These are phyloP conservation scores for Phragmatobia fuliginosa DNA, from an alignment of 2,888 invertebrate species.

Conservation along the genomic window DNA sequence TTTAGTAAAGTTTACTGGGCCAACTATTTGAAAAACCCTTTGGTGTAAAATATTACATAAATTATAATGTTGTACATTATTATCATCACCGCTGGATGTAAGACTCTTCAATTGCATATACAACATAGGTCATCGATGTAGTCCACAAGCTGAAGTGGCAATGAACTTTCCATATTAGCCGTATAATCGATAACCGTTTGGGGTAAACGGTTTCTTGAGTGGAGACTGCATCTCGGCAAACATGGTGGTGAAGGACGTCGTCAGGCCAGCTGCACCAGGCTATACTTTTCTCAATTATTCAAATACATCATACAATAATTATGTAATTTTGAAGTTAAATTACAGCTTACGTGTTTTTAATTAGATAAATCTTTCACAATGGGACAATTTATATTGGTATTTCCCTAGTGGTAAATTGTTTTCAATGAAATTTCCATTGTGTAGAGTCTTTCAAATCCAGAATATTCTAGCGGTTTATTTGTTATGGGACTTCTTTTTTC, in stretches of 20 bases:
- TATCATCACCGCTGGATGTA: too few species aligned
- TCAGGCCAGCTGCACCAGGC: too few species aligned
- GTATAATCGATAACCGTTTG: too few species aligned
- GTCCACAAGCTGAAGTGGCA: too few species aligned
- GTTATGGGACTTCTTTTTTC: not conserved
- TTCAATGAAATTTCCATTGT: not conserved
- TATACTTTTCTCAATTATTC: too few species aligned
- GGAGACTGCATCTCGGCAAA: too few species aligned
- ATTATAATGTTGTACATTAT: not conserved
- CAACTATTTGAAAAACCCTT: not conserved
- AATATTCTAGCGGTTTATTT: not conserved
- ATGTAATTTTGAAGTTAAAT: not conserved
- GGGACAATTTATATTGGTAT: not conserved
- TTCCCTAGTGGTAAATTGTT: not conserved
- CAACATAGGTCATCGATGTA: too few species aligned
- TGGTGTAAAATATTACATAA: not conserved
- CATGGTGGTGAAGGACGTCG: too few species aligned
- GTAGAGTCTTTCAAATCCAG: not conserved
- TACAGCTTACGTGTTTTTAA: not conserved
- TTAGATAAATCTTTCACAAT: not conserved
- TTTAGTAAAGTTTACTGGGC: not conserved
- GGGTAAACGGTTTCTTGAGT: too few species aligned
- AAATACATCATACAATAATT: too few species aligned
- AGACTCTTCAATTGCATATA: too few species aligned
- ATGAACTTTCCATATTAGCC: too few species aligned